Evolutionary conservation across 2,888 invertebrate species (phyloP).

Genomic region (Microdon myrmicae): DNA sequence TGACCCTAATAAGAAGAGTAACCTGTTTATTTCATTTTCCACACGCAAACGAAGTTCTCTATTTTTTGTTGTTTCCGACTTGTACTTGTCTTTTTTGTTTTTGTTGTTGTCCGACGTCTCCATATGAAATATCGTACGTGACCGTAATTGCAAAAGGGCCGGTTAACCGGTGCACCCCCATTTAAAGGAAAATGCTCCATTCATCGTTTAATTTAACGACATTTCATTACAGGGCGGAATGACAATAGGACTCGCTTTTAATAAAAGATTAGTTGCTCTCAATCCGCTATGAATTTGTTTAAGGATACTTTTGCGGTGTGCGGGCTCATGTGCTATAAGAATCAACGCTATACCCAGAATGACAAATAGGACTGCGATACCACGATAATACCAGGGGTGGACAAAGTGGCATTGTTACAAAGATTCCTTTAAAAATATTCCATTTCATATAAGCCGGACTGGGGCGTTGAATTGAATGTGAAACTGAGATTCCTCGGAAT

Average conservation of each 20-base stretch:
- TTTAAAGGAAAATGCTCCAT: conserved; percentile 29
- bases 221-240: conserved; percentile 46
- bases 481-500: no score
- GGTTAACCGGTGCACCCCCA: conserved; percentile 15
- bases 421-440: no score
- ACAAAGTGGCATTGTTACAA: no score
- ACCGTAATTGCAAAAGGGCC: conserved; percentile 39
- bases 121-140: conserved; percentile 48
- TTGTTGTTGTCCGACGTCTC: conserved; percentile 23
- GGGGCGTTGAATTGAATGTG: no score
- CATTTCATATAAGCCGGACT: no score
- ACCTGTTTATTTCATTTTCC: conserved; percentile 46
- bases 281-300: conserved; percentile 41
- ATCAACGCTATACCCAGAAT: conserved; percentile 20
- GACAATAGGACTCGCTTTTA: conserved; percentile 47
- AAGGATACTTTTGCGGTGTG: conserved; percentile 15
- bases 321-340: conserved; percentile 31
- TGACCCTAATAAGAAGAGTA: conserved; percentile 44
- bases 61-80: no score
- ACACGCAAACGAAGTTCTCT: conserved; percentile 24
- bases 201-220: conserved; percentile 49
- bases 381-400: no score
- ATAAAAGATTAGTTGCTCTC: conserved; percentile 45
- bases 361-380: conserved; percentile 18
- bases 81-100: conserved; percentile 22